These are phyloP conservation scores for Drosophila fulvimacula DNA, from an alignment of 2,888 invertebrate genomes.

Conservation along the genomic window DNA sequence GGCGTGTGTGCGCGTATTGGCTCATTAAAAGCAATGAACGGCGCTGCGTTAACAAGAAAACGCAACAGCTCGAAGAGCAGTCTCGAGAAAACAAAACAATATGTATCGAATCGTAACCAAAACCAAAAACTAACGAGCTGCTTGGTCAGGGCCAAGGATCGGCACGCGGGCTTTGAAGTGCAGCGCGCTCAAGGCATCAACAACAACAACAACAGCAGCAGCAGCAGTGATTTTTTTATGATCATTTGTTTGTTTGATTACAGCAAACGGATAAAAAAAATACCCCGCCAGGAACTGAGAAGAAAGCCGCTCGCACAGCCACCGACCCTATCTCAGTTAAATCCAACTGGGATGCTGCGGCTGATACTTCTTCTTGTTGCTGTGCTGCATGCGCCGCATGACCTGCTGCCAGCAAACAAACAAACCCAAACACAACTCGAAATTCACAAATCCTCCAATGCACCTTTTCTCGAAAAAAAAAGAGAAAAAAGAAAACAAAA, in stretches of 20 bases:
- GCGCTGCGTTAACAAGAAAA: conserved; percentile 65
- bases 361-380: conserved; percentile 29
- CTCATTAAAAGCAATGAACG: conserved; percentile 65
- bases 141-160: conserved; percentile 53
- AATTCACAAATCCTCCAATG: conserved; percentile 57
- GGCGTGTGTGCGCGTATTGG: conserved; percentile 33
- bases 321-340: conserved; percentile 23
- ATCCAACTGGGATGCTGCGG: conserved; percentile 38
- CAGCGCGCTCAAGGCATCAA: conserved; percentile 55
- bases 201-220: conserved; percentile 24
- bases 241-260: conserved; percentile 75
- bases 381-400: conserved; percentile 53
- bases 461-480: conserved; percentile 58
- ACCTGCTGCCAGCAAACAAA: conserved; percentile 61
- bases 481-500: conserved; percentile 11
- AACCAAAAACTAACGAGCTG: conserved; percentile 62
- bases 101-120: conserved; percentile 46
- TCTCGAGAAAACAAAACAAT: conserved; percentile 38
- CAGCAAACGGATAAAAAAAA: conserved; percentile 69
- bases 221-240: conserved; percentile 61
- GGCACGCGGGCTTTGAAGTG: conserved; percentile 69
- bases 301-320: conserved; percentile 45
- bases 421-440: conserved; percentile 47
- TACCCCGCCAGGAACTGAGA: conserved; percentile 45
- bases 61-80: conserved; percentile 44